phyloP scores from a whole-genome alignment of 1,140 invertebrate species.

The Vollenhovia emeryi region DNA sequence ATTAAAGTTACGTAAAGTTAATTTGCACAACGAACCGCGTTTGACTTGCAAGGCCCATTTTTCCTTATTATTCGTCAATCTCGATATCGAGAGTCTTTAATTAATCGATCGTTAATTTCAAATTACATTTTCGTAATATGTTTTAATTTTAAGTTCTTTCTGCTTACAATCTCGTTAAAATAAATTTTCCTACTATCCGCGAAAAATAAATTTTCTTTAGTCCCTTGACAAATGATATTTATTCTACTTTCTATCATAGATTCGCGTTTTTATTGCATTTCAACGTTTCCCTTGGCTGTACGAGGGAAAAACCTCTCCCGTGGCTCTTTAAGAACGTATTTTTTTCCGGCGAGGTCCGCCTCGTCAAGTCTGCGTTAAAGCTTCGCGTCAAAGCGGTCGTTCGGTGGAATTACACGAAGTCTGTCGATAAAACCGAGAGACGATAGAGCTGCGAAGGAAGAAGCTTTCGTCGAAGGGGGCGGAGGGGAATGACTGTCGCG shows the following conservation, averaged over 20 bases:
- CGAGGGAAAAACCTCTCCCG: neutral
- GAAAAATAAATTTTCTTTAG: neutral
- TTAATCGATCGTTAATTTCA: no score
- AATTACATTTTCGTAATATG: neutral
- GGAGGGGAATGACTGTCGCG: conserved; percentile 18
- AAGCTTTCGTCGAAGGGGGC: neutral
- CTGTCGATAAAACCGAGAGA: conserved; percentile 45
- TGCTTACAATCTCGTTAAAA: neutral
- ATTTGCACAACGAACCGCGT: no score
- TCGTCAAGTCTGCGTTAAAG: conserved; percentile 58
- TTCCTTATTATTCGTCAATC: no score
- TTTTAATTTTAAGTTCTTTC: neutral
- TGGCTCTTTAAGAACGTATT: conserved; percentile 40
- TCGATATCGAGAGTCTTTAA: no score
- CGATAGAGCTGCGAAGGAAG: conserved; percentile 23
- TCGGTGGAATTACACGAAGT: conserved; percentile 52
- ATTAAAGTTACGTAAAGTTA: no score
- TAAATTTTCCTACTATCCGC: conserved; percentile 3
- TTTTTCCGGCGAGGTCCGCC: conserved; percentile 27
- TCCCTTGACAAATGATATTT: conserved; percentile 1
- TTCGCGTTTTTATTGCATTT: conserved; percentile 13
- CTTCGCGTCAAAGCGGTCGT: conserved; percentile 51
- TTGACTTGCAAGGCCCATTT: no score
- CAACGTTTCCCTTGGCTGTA: conserved; percentile 11
- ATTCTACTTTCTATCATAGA: conserved; percentile 5